These are phyloP conservation scores for Ictidomys tridecemlineatus DNA, from an alignment of 2,113 vertebrate genomes.

Conservation along the genomic window DNA sequence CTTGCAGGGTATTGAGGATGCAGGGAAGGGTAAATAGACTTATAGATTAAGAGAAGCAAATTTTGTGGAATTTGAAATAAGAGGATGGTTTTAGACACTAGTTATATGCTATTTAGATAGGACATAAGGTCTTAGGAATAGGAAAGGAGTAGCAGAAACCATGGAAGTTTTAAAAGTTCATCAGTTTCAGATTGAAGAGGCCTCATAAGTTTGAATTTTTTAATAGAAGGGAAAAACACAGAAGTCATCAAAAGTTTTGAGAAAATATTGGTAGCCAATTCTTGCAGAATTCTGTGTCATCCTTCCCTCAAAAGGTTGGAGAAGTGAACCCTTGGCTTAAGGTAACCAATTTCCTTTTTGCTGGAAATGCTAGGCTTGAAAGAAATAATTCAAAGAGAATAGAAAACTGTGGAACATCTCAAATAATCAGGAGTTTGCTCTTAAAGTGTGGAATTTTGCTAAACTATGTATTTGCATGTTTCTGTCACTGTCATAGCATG, in stretches of 20 bases:
- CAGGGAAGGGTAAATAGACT: not conserved
- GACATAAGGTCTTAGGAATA: not conserved
- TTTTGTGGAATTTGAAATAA: not conserved
- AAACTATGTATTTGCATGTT: slow-evolving; percentile 74
- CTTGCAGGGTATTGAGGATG: not conserved
- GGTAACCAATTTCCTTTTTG: slow-evolving; percentile 48
- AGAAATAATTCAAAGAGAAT: slow-evolving; percentile 51
- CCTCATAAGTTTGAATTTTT: not conserved
- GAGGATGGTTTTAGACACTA: not conserved
- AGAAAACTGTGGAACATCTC: slow-evolving; percentile 50
- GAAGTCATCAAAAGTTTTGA: too few relatives aligned
- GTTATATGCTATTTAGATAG: not conserved
- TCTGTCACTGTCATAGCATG: slow-evolving; percentile 82
- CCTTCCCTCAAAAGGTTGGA: slow-evolving; percentile 11
- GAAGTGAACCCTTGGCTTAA: slow-evolving; percentile 23
- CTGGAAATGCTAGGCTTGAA: slow-evolving; percentile 40
- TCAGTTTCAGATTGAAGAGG: not conserved
- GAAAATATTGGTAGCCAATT: slow-evolving; percentile 23
- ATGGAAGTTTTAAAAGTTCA: not conserved
- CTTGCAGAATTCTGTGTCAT: not conserved
- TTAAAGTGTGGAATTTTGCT: slow-evolving; percentile 78
- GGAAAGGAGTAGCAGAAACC: not conserved
- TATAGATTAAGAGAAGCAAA: not conserved
- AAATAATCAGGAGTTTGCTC: slow-evolving; percentile 60
- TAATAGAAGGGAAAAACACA: not conserved